A percentile compares a stretch with the other conserved stretches of the same genome.
Conservation (phyloP, 2,888 invertebrate species). For the Temnothorax rugatulus region DNA sequence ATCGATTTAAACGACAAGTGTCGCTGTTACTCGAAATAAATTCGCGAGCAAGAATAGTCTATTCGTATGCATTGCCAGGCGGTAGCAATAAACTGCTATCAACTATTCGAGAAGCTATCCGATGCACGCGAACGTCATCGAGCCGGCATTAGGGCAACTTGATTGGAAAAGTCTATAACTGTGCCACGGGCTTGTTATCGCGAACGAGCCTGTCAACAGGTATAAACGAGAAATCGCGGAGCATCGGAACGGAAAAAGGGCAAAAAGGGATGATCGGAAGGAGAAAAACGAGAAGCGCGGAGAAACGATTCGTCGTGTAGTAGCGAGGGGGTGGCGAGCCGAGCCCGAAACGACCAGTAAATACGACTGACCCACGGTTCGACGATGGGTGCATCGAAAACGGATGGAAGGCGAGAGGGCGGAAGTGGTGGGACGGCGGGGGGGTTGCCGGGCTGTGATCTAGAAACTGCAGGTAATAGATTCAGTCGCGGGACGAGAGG, state of each 20-base stretch:
- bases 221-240: slow-evolving; percentile 64
- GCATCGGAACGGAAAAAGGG: slow-evolving; percentile 36
- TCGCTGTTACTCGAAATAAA: slow-evolving; percentile 35
- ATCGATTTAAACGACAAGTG: slow-evolving; percentile 41
- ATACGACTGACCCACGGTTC: slow-evolving; percentile 58
- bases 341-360: slow-evolving; percentile 56
- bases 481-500: slow-evolving; percentile 64
- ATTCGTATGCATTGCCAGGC: slow-evolving; percentile 33
- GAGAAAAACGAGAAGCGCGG: slow-evolving; percentile 30
- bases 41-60: slow-evolving; percentile 23
- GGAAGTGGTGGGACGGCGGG: slow-evolving; percentile 20
- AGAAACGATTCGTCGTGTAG: slow-evolving; percentile 46
- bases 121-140: slow-evolving; percentile 59
- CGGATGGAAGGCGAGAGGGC: slow-evolving; percentile 35
- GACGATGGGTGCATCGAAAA: slow-evolving; percentile 50
- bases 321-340: slow-evolving; percentile 45
- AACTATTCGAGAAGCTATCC: slow-evolving; percentile 46
- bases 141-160: slow-evolving; percentile 30
- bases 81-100: slow-evolving; percentile 46
- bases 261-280: slow-evolving; percentile 37
- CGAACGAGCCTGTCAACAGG: slow-evolving; percentile 63
- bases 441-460: slow-evolving; percentile 65
- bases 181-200: slow-evolving; percentile 66
- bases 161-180: slow-evolving; percentile 62
- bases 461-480: slow-evolving; percentile 74